Evolutionary conservation across 2,113 vertebrate species (phyloP).

Genomic region (Mustela nigripes): DNA sequence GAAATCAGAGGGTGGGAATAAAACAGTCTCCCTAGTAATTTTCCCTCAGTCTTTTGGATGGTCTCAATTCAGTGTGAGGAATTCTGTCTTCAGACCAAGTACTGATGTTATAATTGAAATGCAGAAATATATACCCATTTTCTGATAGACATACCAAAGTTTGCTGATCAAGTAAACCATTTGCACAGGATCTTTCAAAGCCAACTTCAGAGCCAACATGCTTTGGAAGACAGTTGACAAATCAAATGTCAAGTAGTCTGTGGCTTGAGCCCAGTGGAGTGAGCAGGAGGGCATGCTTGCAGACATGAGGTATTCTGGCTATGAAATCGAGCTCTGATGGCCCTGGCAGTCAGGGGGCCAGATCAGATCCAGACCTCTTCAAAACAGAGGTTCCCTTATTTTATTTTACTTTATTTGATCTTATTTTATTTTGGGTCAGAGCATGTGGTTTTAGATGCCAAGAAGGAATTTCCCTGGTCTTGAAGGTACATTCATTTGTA

Average conservation of each 20-base stretch:
- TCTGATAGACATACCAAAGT: background rate
- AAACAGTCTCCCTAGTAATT: conserved; percentile 50
- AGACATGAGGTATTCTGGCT: background rate
- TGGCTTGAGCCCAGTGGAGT: conserved; percentile 15
- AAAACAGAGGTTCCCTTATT: background rate
- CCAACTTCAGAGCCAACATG: background rate
- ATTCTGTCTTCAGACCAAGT: conserved; percentile 41
- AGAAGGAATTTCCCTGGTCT: background rate
- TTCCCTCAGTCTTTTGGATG: conserved; percentile 40
- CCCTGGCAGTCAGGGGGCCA: background rate
- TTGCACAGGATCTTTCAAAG: conserved; percentile 36
- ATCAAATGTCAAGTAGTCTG: conserved; percentile 54
- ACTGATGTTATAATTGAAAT: conserved; percentile 22
- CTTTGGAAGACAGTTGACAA: conserved; percentile 60
- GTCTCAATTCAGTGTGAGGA: conserved; percentile 10
- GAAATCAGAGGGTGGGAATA: conserved; percentile 36
- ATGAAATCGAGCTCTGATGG: background rate
- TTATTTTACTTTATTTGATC: background rate
- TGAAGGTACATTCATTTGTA: background rate
- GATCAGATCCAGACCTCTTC: background rate
- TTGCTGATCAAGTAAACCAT: conserved; percentile 42
- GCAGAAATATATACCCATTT: conserved; percentile 15
- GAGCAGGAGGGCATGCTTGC: conserved; percentile 13
- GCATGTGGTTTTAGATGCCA: conserved; percentile 34
- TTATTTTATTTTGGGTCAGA: background rate